Evolutionary conservation across 2,888 invertebrate genomes (phyloP).

Genomic region (Pollenia griseotomentosa): DNA sequence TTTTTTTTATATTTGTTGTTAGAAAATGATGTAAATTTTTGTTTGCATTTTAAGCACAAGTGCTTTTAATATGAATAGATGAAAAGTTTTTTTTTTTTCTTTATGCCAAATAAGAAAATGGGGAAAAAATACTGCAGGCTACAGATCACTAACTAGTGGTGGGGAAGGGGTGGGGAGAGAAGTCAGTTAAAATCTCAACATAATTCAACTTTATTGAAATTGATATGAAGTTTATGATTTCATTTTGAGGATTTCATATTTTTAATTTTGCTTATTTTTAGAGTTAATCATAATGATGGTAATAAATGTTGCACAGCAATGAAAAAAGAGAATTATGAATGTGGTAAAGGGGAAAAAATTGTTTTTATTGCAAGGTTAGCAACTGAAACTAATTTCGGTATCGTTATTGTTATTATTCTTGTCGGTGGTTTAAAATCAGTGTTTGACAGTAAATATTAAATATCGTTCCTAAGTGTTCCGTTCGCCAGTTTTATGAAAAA

Average conservation of each 20-base stretch:
- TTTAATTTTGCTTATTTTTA: slow-evolving; percentile 53
- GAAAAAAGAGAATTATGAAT: slow-evolving; percentile 4
- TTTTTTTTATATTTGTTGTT: slow-evolving; percentile 28
- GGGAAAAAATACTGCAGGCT: not conserved
- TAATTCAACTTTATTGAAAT: slow-evolving; percentile 72
- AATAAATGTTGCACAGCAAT: slow-evolving; percentile 32
- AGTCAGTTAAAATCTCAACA: slow-evolving; percentile 57
- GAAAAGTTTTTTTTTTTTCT: slow-evolving; percentile 49
- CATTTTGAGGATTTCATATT: slow-evolving; percentile 32
- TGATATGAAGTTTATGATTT: slow-evolving; percentile 64
- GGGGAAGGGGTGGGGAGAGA: no score
- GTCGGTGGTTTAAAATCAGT: no score
- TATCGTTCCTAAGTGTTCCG: no score
- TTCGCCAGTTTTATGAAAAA: no score
- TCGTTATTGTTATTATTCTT: no score
- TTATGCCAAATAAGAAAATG: slow-evolving; percentile 19
- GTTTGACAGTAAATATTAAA: no score
- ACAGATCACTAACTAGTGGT: not conserved
- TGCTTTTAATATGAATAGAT: slow-evolving; percentile 61
- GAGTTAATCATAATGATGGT: slow-evolving; percentile 45
- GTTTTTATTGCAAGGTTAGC: not conserved
- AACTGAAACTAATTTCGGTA: no score
- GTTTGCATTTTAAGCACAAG: slow-evolving; percentile 61
- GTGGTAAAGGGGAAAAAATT: not conserved
- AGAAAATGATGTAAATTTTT: slow-evolving; percentile 66